Percentiles rank a stretch among this genome's conserved stretches.
These are phyloP conservation scores for Recurvirostra avosetta DNA, from an alignment of 2,113 vertebrate genomes.

Conservation along the genomic window DNA sequence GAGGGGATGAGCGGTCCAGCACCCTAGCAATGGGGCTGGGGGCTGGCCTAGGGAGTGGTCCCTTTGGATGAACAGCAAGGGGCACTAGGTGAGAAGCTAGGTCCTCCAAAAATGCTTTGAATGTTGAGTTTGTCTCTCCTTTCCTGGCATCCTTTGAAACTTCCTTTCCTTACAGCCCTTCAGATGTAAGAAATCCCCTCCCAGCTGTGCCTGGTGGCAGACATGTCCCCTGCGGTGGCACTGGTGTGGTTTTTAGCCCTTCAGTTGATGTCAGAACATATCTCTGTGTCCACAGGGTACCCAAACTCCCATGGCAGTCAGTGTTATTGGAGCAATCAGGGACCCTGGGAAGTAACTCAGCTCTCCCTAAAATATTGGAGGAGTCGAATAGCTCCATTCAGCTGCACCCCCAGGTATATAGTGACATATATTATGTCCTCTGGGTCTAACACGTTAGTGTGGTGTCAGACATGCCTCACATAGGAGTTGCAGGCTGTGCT, in stretches of 20 bases:
- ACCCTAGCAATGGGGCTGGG: not conserved
- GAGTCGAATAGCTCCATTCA: not conserved
- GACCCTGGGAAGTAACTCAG: not conserved
- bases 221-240: fast-evolving
- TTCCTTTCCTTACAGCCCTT: not conserved
- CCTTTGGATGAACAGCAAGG: not conserved
- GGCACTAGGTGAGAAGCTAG: not conserved
- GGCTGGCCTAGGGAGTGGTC: not conserved
- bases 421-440: not conserved
- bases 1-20: not conserved
- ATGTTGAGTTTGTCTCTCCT: not conserved
- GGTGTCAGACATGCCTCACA: not conserved
- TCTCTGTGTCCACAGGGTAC: not conserved
- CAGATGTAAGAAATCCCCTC: not conserved
- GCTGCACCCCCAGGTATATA: not conserved
- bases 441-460: not conserved
- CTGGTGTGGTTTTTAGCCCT: not conserved
- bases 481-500: not conserved
- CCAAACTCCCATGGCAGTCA: not conserved
- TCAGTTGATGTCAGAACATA: not conserved
- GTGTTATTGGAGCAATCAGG: not conserved
- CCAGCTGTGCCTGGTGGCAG: not conserved
- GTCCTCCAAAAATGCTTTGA: not conserved
- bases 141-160: not conserved
- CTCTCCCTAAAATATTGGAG: not conserved